Evolutionary conservation across 2,888 invertebrate species (phyloP).

Genomic region (Seladonia tumulorum): DNA sequence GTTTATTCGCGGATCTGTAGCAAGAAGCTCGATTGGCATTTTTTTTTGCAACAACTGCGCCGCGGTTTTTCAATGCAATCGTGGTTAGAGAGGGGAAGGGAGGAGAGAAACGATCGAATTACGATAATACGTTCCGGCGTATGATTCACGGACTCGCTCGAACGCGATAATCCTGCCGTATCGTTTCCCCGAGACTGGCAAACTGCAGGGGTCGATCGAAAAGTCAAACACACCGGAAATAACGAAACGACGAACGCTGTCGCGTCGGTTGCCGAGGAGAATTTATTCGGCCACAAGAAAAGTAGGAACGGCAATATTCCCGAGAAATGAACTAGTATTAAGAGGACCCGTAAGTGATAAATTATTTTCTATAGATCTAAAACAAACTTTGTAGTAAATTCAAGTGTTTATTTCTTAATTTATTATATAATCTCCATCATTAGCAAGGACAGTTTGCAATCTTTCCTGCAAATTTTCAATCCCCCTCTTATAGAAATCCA

Average conservation of each 20-base stretch:
- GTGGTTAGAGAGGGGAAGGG: not conserved
- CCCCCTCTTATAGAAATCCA: too few relatives aligned
- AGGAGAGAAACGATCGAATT: conserved; percentile 15
- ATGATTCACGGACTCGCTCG: conserved; percentile 21
- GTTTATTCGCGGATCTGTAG: not conserved
- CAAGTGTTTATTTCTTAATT: too few relatives aligned
- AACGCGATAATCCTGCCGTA: conserved; percentile 22
- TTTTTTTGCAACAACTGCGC: not conserved
- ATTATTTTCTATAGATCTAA: too few relatives aligned
- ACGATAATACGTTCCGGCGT: conserved; percentile 24
- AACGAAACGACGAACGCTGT: conserved; percentile 27
- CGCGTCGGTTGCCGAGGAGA: not conserved
- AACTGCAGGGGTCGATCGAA: conserved; percentile 15
- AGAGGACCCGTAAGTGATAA: too few relatives aligned
- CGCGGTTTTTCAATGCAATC: conserved; percentile 9
- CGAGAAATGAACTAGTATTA: not conserved
- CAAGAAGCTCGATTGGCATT: not conserved
- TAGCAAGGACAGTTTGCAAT: too few relatives aligned
- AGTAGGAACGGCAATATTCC: not conserved
- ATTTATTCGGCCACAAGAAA: conserved; percentile 4
- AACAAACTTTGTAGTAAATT: too few relatives aligned
- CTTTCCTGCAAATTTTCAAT: too few relatives aligned
- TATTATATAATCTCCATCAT: too few relatives aligned
- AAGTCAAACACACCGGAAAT: conserved; percentile 34
- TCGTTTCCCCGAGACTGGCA: conserved; percentile 18